Evolutionary conservation across 1,140 invertebrate species (phyloP), one percentile per base, ranked within the genome.

Genomic region (Meloidogyne floridensis): DNA sequence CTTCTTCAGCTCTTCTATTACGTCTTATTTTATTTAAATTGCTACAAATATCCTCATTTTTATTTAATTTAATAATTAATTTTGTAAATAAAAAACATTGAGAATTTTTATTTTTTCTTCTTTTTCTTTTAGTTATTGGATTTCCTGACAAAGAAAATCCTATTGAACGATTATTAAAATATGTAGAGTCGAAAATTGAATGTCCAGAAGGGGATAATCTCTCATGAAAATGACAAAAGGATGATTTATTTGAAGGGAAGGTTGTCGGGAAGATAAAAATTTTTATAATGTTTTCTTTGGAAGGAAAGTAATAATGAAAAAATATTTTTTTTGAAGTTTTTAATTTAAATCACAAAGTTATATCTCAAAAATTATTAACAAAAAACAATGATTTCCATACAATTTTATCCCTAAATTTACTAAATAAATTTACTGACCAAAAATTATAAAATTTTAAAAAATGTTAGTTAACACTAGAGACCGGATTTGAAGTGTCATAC

Each of bases 151-250:
- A 8, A 65, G 15, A 6, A 65, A 65, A 65, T 13, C 59, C 59
- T n/a, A 65, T n/a, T 65, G 59, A 65, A 65, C n/a, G 59, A 65
- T 65, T 65, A 65, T 65, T 65, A n/a, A 65, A 65, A 65, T 65
- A 65, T n/a, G n/a, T n/a, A n/a, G 59, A 65, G n/a, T 65, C n/a
- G n/a, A 65, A 65, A 65, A n/a, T n/a, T 65, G 59, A 65, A 65
- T 65, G n/a, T 65, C 59, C 59, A 65, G 15, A 7, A 7, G 15
- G 6, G 6, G 59, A n/a, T 65, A 65, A 65, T 65, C n/a, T 65
- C n/a, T 65, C 59, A n/a, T 65, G 59, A 65, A 65, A 65, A 65
- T 65, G n/a, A 65, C 59, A 65, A n/a, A n/a, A n/a, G 10, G 8
- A 3, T 54, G 8, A 8, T 11, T 54, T 54, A 11, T 54, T 8